Percentiles rank a stretch among this genome's conserved stretches.
phyloP scores from a whole-genome alignment of 2,797 vertebrate species.

The Pteronotus mesoamericanus region DNA sequence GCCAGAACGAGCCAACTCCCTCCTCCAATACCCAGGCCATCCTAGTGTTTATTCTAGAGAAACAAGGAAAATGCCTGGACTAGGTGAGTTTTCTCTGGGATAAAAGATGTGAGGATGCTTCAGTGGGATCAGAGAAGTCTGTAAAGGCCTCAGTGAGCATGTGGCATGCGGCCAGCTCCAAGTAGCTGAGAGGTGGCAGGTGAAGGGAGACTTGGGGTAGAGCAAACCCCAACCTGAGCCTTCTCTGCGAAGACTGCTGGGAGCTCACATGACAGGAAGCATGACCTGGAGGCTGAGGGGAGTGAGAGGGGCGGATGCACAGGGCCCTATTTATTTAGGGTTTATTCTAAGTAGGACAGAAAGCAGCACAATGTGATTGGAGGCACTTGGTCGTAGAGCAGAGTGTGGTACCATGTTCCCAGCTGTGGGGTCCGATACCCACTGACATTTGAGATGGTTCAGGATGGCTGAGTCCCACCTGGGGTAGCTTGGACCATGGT shows the following conservation, averaged over 20 bases:
- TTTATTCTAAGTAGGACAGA: background rate
- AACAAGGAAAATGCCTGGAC: background rate
- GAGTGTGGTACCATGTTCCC: background rate
- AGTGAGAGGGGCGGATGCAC: no score
- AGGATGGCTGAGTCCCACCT: background rate
- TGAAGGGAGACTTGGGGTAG: background rate
- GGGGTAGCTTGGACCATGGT: background rate
- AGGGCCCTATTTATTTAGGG: background rate
- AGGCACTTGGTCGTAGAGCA: background rate
- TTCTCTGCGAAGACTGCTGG: background rate
- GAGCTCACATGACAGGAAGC: background rate
- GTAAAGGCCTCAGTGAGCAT: background rate
- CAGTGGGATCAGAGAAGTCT: background rate
- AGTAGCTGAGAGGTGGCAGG: background rate
- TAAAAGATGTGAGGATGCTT: background rate
- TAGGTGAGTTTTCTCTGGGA: background rate
- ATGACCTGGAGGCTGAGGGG: fast-evolving
- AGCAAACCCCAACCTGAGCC: background rate
- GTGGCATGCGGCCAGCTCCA: background rate
- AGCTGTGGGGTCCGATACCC: background rate
- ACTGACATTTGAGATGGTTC: background rate
- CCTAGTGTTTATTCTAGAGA: background rate
- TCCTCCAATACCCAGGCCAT: fast-evolving
- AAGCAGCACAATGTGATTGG: background rate
- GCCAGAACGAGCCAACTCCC: background rate